Percentiles rank a stretch among this genome's conserved stretches.
Conservation (phyloP, 1,140 invertebrate species). For the Cryptotermes secundus region DNA sequence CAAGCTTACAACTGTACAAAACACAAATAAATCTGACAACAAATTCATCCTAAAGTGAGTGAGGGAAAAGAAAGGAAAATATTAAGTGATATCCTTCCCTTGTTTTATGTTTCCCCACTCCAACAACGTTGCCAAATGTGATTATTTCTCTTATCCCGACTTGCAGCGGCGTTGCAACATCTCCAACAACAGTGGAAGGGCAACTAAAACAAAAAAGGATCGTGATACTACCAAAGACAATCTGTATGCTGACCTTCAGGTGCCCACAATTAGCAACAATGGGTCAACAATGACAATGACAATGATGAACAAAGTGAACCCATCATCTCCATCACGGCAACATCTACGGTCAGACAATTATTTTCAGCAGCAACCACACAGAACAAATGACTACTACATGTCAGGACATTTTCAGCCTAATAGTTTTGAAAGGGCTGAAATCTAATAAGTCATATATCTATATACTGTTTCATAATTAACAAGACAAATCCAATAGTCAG, state of each 20-base stretch:
- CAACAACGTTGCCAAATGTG: conserved; percentile 1
- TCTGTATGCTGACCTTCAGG: conserved; percentile 35
- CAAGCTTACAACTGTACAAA: conserved; percentile 19
- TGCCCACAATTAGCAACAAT: conserved; percentile 32
- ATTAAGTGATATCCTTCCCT: neutral
- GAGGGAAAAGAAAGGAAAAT: neutral
- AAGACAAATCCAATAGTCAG: neutral
- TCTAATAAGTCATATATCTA: conserved; percentile 12
- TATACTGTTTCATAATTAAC: neutral
- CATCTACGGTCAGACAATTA: neutral
- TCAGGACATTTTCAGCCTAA: conserved; percentile 29
- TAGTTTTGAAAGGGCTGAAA: conserved; percentile 34
- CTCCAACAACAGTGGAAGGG: conserved; percentile 9
- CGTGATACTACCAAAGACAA: conserved; percentile 28
- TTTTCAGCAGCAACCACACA: conserved; percentile 15
- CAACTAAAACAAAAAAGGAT: conserved; percentile 14
- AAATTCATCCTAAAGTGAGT: conserved; percentile 21
- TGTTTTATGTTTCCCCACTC: conserved; percentile 15
- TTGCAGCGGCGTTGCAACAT: conserved; percentile 12
- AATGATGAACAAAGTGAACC: conserved; percentile 24
- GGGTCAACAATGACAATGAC: conserved; percentile 26
- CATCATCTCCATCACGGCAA: neutral
- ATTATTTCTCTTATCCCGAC: conserved; percentile 4
- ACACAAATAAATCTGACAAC: neutral
- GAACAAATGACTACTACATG: conserved; percentile 26